Evolutionary conservation across 2,797 vertebrate genomes (phyloP).

Genomic region (Octomys mimax): DNA sequence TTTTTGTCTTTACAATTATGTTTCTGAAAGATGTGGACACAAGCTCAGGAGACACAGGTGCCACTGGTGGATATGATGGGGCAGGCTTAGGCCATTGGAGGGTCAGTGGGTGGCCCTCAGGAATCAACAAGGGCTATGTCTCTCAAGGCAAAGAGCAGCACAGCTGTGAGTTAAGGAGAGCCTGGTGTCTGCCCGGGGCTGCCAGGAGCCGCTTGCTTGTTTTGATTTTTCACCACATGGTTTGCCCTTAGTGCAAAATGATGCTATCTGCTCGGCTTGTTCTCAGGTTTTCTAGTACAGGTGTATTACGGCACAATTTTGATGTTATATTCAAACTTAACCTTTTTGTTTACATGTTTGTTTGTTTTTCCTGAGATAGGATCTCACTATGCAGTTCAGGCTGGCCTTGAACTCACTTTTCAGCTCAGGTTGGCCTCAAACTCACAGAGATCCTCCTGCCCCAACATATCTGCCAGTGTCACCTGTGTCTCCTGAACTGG

Average conservation of each 20-base stretch:
- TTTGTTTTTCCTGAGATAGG: too few species aligned
- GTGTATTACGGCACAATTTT: not conserved
- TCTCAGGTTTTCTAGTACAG: not conserved
- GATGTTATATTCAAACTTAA: not conserved
- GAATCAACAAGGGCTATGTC: not conserved
- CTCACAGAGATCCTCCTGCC: too few species aligned
- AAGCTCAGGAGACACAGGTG: not conserved
- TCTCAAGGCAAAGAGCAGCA: not conserved
- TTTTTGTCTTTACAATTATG: not conserved
- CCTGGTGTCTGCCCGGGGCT: not conserved
- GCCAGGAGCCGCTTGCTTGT: not conserved
- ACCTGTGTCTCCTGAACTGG: not conserved
- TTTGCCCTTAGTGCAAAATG: not conserved
- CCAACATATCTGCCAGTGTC: not conserved
- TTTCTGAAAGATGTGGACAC: not conserved
- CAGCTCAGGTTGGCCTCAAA: too few species aligned
- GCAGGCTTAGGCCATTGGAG: not conserved
- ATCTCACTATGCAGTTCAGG: too few species aligned
- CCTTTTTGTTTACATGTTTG: too few species aligned
- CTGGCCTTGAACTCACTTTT: too few species aligned
- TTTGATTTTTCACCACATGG: not conserved
- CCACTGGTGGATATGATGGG: not conserved
- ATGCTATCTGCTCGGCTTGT: not conserved
- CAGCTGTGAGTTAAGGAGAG: not conserved
- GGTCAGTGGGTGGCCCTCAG: not conserved